phyloP scores from a whole-genome alignment of 2,113 vertebrate genomes.

The cattle (Bos taurus) region ARS-UCD2.0 NC_037341.1:29473001-29473500 shows the following conservation, averaged over 20 bases:
- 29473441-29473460: background rate
- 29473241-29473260: background rate
- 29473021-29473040: background rate
- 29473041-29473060: background rate
- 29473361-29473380: background rate
- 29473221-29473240: background rate
- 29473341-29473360: background rate
- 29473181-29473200: background rate
- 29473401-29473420: background rate
- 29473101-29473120: background rate
- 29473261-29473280: background rate
- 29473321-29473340: background rate
- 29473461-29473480: background rate
- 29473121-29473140: background rate
- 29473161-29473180: background rate
- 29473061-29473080: background rate
- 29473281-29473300: background rate
- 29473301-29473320: background rate
- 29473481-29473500: background rate
- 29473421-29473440: background rate
- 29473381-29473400: background rate
- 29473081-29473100: background rate
- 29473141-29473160: background rate
- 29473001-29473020: background rate
- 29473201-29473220: background rate